phyloP scores from a whole-genome alignment of 1,140 invertebrate genomes.

The Berghia stephanieae region DNA sequence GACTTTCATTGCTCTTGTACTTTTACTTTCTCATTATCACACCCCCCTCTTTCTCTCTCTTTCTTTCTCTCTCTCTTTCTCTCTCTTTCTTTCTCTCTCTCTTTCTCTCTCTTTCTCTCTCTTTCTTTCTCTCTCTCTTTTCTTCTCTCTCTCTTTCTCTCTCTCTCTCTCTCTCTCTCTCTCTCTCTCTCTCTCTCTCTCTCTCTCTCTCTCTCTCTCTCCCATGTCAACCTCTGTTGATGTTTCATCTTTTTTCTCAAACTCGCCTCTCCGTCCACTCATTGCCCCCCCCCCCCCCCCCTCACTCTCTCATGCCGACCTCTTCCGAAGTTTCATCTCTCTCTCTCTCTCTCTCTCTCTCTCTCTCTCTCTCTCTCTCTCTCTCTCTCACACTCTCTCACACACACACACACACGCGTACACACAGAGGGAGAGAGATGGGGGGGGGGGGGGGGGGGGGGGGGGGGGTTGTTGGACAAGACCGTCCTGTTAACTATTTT shows the following conservation, averaged over 20 bases:
- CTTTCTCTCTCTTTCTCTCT: too few species aligned
- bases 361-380: slow-evolving; percentile 11
- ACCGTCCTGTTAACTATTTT: too few species aligned
- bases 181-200: not conserved
- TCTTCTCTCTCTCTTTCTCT: not conserved
- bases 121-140: too few species aligned
- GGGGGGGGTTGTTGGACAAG: too few species aligned
- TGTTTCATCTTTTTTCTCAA: not conserved
- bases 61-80: not conserved
- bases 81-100: too few species aligned
- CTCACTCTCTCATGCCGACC: not conserved
- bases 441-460: too few species aligned
- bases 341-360: not conserved
- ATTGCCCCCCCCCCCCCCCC: not conserved
- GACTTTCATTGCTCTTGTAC: not conserved
- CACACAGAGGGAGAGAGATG: too few species aligned
- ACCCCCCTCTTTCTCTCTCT: not conserved
- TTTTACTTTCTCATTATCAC: not conserved
- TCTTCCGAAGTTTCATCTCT: not conserved
- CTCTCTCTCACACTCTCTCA: not conserved
- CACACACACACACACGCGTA: too few species aligned
- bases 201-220: slow-evolving; percentile 8
- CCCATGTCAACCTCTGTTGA: not conserved
- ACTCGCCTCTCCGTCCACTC: not conserved
- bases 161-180: not conserved